Evolutionary conservation across 2,797 vertebrate species (phyloP).

Genomic region (Sebastes reedi): DNA sequence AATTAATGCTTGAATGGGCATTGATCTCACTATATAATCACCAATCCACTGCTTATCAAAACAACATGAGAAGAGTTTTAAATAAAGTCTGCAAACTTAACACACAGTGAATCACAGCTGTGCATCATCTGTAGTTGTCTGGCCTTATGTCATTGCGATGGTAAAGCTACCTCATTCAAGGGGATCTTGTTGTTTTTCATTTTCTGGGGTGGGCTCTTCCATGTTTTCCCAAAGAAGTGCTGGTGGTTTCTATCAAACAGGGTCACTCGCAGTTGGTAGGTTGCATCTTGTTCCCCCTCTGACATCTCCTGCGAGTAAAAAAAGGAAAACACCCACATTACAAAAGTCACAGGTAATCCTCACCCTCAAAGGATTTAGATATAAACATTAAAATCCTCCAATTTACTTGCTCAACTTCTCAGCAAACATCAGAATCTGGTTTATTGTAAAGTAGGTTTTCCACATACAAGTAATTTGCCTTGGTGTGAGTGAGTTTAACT

Average conservation of each 20-base stretch:
- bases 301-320: conserved; percentile 45
- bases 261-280: conserved; percentile 87
- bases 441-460: background rate
- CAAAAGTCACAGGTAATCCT: background rate
- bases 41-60: conserved; percentile 12
- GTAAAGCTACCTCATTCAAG: conserved; percentile 87
- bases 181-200: conserved; percentile 65
- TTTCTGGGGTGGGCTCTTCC: conserved; percentile 81
- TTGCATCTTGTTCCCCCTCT: conserved; percentile 55
- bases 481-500: background rate
- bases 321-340: background rate
- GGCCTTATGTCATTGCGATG: background rate
- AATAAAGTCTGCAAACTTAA: background rate
- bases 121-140: background rate
- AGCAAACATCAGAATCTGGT: background rate
- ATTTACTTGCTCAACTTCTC: background rate
- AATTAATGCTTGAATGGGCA: conserved; percentile 18
- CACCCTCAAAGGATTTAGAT: background rate
- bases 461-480: background rate
- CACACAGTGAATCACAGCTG: background rate
- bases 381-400: background rate
- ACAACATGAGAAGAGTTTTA: conserved; percentile 9
- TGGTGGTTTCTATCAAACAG: conserved; percentile 88
- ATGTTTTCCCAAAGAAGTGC: conserved; percentile 93
- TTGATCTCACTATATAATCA: conserved; percentile 28